Base-by-base conservation (phyloP, 2,888 invertebrate genomes). In the Halocaridina rubra region DNA sequence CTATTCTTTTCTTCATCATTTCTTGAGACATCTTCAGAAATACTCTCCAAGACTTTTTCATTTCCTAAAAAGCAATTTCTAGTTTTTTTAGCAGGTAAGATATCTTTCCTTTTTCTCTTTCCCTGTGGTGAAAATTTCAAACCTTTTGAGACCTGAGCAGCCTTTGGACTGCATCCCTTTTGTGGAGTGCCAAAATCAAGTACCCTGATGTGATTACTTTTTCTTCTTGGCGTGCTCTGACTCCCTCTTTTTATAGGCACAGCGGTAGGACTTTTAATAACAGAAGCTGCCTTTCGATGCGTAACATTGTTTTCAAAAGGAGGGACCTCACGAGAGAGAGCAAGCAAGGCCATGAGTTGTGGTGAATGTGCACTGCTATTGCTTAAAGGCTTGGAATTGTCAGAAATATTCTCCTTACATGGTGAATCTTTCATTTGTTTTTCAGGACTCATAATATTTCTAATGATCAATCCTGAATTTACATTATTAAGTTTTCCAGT, bases 151-250 rank as follows among this genome's bases (percentile, higher is more conserved):
- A 24, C 74, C 22, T 57, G 79, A 2, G 75, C 46, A 53, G 46
- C 27, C 24, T n/a, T 19, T 7, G 32, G 74, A 33, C 27, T 30
- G 27, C 8, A 30, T 22, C 29, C 16, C 30, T 84, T 84, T 32
- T 75, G 80, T 79, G 84, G 84, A 24, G 84, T 84, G 64, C 79
- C 24, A 32, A 84, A 84, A 32, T 84, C 84, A 22, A 84, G 57
- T 8, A 46, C 84, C 29, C 84, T 84, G 22, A 84, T 59, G 39
- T 84, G 82, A 22, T 72, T 84, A 59, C 24, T 84, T 53, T 84
- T 84, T 30, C 33, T 39, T 19, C 78, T 84, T 32, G 82, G 82
- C 5, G 82, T 78, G 46, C 82, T 84, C 72, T 78, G 82, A 27
- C 78, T 84, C 3, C 82, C 82, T 33, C 77, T 78, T 39, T 46